Evolutionary conservation across 2,797 vertebrate species (phyloP), one percentile per base, ranked within the genome.

Genomic region (Coregonus ussuriensis): DNA sequence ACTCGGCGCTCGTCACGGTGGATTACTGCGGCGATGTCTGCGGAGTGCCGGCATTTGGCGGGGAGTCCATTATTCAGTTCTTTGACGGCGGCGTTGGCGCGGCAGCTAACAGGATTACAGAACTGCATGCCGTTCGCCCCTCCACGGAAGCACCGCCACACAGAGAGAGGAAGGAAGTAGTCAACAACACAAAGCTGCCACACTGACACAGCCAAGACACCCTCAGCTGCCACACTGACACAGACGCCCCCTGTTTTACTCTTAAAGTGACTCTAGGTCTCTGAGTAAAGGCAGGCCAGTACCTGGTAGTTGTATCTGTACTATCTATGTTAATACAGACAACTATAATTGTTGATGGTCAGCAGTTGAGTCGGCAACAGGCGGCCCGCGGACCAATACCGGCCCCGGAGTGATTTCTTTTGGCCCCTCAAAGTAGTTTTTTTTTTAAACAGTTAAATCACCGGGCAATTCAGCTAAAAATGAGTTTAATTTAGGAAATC

Each of bases 61-160:
- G 74, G 71, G 69, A 69, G 31, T 82, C 54, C 51, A 72, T 82
- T 71, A 63, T 59, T 63, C 66, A 37, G 65, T 47, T 51, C 56
- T 75, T 52, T 66, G 56, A 53, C 6, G 6, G 63, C 14, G 18
- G 69, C n/a, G 7, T 53, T 16, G 21, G 53, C 33, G 41, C 51
- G 73, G 63, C 66, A 33, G 67, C 59, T 81, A 81, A 81, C 76
- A 83, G 71, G 79, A 83, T 81, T 81, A 81, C 53, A 73, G 71
- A 74, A 59, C 72, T 74, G 70, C 53, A 35, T 11, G n/a, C 51
- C 56, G 25, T 65, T 35, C 54, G 14, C n/a, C 65, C 51, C 77
- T 33, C 41, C 76, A 74, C 47, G 53, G 47, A 15, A 18, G 41
- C 69, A 33, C 71, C 37, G 16, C 52, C 71, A 59, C 71, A 33